A percentile compares a stretch with the other conserved stretches of the same genome.
These are phyloP conservation scores for Adelosebastes latens DNA, from an alignment of 2,797 vertebrate genomes.

Conservation along the genomic window DNA sequence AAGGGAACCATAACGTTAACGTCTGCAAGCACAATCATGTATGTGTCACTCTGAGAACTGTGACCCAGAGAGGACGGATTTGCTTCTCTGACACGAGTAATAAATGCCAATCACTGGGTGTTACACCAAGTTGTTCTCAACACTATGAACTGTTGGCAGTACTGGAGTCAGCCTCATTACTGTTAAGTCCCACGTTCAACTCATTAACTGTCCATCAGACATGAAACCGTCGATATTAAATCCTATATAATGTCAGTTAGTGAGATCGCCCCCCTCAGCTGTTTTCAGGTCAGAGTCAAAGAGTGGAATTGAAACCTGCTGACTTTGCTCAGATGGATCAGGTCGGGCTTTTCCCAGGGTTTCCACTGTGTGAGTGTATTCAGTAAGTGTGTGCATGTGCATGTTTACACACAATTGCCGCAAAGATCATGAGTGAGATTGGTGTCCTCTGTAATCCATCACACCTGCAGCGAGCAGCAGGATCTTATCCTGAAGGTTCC, in stretches of 20 bases:
- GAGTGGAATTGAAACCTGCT: constrained; percentile 1
- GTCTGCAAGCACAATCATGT: not conserved
- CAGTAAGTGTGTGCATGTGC: not conserved
- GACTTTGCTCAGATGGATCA: constrained; percentile 2
- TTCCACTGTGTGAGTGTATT: not conserved
- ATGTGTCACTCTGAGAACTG: not conserved
- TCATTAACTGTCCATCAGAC: not conserved
- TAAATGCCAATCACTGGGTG: not conserved
- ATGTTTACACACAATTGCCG: not conserved
- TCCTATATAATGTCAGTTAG: not conserved
- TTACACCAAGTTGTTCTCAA: not conserved
- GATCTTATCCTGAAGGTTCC: not conserved
- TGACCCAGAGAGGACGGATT: not conserved
- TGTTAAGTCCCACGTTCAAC: not conserved
- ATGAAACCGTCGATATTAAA: not conserved
- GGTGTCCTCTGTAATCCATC: not conserved
- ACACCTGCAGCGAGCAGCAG: not conserved
- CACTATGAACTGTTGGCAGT: not conserved
- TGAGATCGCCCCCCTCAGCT: not conserved
- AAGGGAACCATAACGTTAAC: too few species aligned
- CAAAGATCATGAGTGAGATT: not conserved
- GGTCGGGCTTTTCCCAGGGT: constrained; percentile 5
- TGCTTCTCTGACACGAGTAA: not conserved
- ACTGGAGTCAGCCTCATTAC: not conserved
- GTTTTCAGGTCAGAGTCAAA: constrained; percentile 9